Percentiles rank a stretch among this genome's conserved stretches.
These are phyloP conservation scores for Neogale vison DNA, from an alignment of 2,113 vertebrate genomes.

Conservation along the genomic window DNA sequence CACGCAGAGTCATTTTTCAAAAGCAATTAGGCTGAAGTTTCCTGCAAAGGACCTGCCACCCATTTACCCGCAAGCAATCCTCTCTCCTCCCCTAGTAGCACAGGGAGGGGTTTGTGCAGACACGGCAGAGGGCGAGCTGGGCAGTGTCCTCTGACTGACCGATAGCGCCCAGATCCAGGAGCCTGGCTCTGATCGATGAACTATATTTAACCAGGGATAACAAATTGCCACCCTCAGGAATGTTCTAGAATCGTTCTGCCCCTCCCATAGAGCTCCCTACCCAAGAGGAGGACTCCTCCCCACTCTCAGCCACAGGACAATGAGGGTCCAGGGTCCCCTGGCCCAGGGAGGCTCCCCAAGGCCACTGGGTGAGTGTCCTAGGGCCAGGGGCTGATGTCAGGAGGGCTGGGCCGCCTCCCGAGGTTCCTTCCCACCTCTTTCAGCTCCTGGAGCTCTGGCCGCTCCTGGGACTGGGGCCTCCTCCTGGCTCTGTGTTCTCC, in stretches of 20 bases:
- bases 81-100: background rate
- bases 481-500: background rate
- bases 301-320: fast-evolving
- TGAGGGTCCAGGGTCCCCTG: background rate
- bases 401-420: background rate
- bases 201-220: background rate
- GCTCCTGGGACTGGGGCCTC: background rate
- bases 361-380: background rate
- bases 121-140: background rate
- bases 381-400: fast-evolving
- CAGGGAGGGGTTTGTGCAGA: fast-evolving
- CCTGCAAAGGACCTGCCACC: conserved; percentile 29
- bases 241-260: background rate
- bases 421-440: background rate
- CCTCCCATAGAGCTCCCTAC: background rate
- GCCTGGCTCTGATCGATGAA: background rate
- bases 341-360: background rate
- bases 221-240: background rate
- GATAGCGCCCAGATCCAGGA: fast-evolving
- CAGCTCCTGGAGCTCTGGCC: fast-evolving
- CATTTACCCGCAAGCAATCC: background rate
- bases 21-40: conserved; percentile 66
- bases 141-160: background rate
- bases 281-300: background rate
- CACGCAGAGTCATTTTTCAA: conserved; percentile 61